phyloP scores from a whole-genome alignment of 2,888 invertebrate species.

The Scelioninae gen. 1 region DNA sequence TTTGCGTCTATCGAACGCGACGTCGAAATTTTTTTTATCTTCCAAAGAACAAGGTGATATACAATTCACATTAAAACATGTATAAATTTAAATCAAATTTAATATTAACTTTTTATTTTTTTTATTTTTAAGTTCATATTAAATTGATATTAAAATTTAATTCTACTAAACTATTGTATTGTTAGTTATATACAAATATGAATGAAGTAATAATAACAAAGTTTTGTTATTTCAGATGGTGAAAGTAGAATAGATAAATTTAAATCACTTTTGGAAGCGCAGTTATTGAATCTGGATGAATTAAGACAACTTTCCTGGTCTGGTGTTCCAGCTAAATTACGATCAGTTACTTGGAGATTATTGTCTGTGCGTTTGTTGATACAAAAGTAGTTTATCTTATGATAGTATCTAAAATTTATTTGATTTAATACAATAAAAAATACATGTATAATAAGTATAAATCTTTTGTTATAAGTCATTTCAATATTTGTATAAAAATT shows the following conservation, averaged over 20 bases:
- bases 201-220: not conserved
- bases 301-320: constrained; percentile 97
- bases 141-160: not conserved
- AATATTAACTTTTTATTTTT: too few species aligned
- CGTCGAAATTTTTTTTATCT: constrained; percentile 82
- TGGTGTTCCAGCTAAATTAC: constrained; percentile 95
- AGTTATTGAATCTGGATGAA: constrained; percentile 93
- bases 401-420: not conserved
- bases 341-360: constrained; percentile 88
- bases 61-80: too few species aligned
- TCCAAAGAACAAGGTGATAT: constrained; percentile 82
- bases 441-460: too few species aligned
- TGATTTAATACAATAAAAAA: too few species aligned
- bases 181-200: not conserved
- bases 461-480: too few species aligned
- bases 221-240: constrained; percentile 80
- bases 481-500: not conserved
- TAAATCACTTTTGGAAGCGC: constrained; percentile 90
- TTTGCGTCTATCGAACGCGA: constrained; percentile 84
- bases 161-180: not conserved
- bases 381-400: not conserved
- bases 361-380: constrained; percentile 86
- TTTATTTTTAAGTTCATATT: too few species aligned
- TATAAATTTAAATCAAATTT: too few species aligned
- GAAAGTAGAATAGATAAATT: constrained; percentile 95